Evolutionary conservation across 2,797 vertebrate genomes (phyloP), one percentile per base, ranked within the genome.

Genomic region (Yasuhikotakia modesta): DNA sequence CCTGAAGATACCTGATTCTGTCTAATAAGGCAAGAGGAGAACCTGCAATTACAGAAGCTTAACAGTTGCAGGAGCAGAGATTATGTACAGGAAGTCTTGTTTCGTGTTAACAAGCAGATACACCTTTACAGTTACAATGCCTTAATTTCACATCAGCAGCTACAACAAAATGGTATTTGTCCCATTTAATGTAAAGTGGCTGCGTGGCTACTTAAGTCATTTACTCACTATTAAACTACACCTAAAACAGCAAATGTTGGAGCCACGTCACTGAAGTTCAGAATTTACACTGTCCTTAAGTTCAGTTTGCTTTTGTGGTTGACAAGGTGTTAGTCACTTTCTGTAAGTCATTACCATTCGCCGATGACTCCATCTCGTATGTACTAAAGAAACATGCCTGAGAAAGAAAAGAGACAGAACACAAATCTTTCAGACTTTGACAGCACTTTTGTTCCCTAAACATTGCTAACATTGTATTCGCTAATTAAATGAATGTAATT

Each of bases 341-440:
- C 24, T 32, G 7, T 79, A 85, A 75, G 82, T 16, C 0, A 4
- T 65, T 13, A 79, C 92, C 89, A 74, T 60, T n/a, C 69, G 19
- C n/a, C 45, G 70, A 11, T 19, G n/a, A n/a, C 5, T 81, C 80
- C 48, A 81, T 32, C 76, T 95, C 92, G 65, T 93, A 93, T 61
- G 87, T 90, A 87, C 94, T 95, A 86, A 98, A 98, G 89, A 99
- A 99, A 88, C 96, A 97, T 0, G 90, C 88, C 97, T 99, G 79
- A 32, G 17, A 82, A 50, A 4, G 52, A 84, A 73, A 30, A n/a
- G n/a, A n/a, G n/a, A n/a, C n/a, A n/a, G n/a, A n/a, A n/a, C 48
- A 61, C 32, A 70, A 69, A 71, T 82, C 58, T 73, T 45, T 81
- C 27, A 79, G 17, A 58, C 21, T 66, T 22, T 75, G 60, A 71